phyloP scores from a whole-genome alignment of 2,888 invertebrate species.

The Diplolepis rosae region DNA sequence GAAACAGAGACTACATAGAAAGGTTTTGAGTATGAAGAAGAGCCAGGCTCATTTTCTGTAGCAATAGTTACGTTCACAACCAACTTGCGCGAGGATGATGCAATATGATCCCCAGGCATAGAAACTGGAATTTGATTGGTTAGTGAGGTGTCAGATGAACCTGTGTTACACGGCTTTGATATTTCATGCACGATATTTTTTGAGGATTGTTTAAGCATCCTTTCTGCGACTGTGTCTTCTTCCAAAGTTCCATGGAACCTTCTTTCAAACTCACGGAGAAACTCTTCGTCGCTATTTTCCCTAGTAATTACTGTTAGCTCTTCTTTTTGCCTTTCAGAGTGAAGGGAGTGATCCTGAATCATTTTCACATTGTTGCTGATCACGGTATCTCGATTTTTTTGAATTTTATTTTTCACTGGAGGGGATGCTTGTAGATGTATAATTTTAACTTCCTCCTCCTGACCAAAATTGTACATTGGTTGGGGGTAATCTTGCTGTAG shows the following conservation, averaged over 20 bases:
- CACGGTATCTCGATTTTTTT: neutral
- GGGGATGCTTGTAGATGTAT: conserved; percentile 70
- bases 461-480: conserved; percentile 70
- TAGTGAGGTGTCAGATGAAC: conserved; percentile 32
- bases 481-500: conserved; percentile 73
- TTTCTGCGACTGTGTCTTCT: conserved; percentile 10
- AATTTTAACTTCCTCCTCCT: conserved; percentile 74
- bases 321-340: conserved; percentile 49
- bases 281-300: conserved; percentile 63
- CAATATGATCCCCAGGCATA: conserved; percentile 28
- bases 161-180: conserved; percentile 14
- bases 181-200: conserved; percentile 19
- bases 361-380: conserved; percentile 36
- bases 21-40: conserved; percentile 77
- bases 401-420: neutral
- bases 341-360: conserved; percentile 45
- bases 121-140: conserved; percentile 49
- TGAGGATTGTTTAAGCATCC: neutral
- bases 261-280: conserved; percentile 60
- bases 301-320: conserved; percentile 58
- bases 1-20: conserved; percentile 88
- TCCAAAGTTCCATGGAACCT: conserved; percentile 50
- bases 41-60: conserved; percentile 78
- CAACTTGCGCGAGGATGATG: conserved; percentile 78
- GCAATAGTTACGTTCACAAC: conserved; percentile 89